Conservation (phyloP, 30 jellyfish, hydroid and myxozoan species). For the Cassiopea xamachana region DNA sequence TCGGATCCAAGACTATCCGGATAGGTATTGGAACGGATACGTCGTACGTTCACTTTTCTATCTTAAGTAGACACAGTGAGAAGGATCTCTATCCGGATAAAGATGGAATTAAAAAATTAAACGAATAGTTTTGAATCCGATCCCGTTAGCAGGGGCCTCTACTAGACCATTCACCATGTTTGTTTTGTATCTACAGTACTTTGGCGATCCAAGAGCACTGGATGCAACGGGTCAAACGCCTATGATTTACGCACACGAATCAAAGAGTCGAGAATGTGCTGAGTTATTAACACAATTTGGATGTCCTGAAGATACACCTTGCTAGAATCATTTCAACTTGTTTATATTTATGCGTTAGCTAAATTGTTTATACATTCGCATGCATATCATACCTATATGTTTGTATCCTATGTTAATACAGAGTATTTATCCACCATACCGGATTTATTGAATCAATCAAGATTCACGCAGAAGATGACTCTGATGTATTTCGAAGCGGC, state of each 20-base stretch:
- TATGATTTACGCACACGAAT: conserved; percentile 82
- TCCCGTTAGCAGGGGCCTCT: background rate
- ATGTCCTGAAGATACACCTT: conserved; percentile 97
- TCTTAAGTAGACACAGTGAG: too few species aligned
- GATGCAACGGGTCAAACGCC: conserved; percentile 90
- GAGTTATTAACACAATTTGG: conserved; percentile 88
- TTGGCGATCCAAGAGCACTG: conserved; percentile 90
- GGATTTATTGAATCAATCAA: too few species aligned
- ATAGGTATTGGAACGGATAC: too few species aligned
- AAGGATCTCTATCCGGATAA: too few species aligned
- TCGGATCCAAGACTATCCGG: too few species aligned
- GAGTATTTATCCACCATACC: too few species aligned
- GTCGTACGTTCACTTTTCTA: too few species aligned
- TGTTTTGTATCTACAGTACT: conserved; percentile 51
- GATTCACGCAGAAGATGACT: too few species aligned
- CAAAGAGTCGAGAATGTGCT: conserved; percentile 77
- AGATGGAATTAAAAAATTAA: too few species aligned
- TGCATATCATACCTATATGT: conserved; percentile 4
- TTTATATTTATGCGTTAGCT: background rate
- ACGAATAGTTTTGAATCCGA: too few species aligned
- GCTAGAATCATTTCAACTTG: conserved; percentile 20
- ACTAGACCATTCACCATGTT: background rate
- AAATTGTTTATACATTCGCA: background rate
- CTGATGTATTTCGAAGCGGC: too few species aligned
- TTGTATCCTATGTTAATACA: background rate